Evolutionary conservation across 2,888 invertebrate genomes (phyloP).

Genomic region (Heterodera filipjevi): DNA sequence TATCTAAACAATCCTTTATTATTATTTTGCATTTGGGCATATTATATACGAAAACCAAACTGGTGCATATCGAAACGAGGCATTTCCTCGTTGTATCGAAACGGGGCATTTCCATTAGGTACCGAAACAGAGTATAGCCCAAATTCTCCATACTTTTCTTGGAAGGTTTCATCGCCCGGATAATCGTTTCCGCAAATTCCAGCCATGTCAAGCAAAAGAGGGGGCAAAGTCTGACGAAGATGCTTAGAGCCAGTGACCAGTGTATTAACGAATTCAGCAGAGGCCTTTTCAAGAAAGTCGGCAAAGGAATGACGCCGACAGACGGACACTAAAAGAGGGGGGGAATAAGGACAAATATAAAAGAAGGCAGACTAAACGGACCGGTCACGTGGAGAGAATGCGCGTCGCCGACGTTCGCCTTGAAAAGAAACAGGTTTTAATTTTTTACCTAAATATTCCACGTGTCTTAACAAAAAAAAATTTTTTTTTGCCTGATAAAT

Average conservation of each 20-base stretch:
- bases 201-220: slow-evolving; percentile 48
- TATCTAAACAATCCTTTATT: no score
- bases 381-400: slow-evolving; percentile 88
- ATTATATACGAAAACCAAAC: no score
- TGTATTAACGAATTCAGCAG: slow-evolving; percentile 37
- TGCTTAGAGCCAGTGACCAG: slow-evolving; percentile 29
- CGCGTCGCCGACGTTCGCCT: slow-evolving; percentile 65
- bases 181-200: slow-evolving; percentile 50
- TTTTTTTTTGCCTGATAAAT: slow-evolving; percentile 68
- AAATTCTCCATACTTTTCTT: no score
- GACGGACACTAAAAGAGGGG: slow-evolving; percentile 74
- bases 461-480: no score
- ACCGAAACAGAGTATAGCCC: no score
- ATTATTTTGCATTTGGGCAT: no score
- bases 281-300: slow-evolving; percentile 80
- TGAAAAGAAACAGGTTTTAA: background rate
- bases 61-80: no score
- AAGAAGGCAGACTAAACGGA: background rate
- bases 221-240: slow-evolving; percentile 37
- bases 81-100: no score
- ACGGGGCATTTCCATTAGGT: no score
- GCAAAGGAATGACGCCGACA: slow-evolving; percentile 88
- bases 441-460: background rate
- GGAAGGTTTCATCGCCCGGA: slow-evolving; percentile 46
- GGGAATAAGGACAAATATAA: background rate